Base-by-base conservation (phyloP, 1,140 invertebrate species). In the Scaptomyza hsui region DNA sequence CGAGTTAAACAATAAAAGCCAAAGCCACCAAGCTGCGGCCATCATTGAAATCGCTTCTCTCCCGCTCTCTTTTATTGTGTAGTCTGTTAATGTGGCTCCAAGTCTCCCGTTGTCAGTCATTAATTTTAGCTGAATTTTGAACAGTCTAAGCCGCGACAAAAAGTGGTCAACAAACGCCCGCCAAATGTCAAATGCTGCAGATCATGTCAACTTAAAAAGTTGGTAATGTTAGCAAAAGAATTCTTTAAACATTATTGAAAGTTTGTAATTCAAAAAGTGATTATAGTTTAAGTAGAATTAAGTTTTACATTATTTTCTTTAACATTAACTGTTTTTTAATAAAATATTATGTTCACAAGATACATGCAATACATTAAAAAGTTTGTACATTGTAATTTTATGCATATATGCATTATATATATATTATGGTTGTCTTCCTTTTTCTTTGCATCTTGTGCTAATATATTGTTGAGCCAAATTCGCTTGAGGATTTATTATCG, bases 1-100 rank as follows among this genome's bases (percentile, higher is more conserved):
- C 42, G 48, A 63, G 45, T 49, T 55, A 24, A 64, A 71, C 61
- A 71, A 71, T 71, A 64, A 59, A 51, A 45, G 37, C 63, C 55
- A 67, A 72, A 67, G 21, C 48, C 39, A 52, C 41, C 53, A 44
- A 51, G 55, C 53, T 59, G 45, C 63, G 37, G 49, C 24, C 45
- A 45, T 59, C 63, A 67, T 52, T 65, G 52, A 29, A 15, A 45
- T 53, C 41, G 19, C 21, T 47, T 37, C 32, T 10, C 4, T 13
- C 39, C 35, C 2, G 19, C 4, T 45, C 1, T 26, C 2, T 15
- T 49, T 57, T 57, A 44, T 47, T 47, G 1, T 24, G 44, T 37
- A 35, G 19, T 12, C 21, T 35, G 47, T 62, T 62, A 62, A 62
- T 62, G 49, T 39, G 47, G 52, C 18, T 29, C 45, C 29, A 24